phyloP scores from a whole-genome alignment of 2,797 vertebrate genomes.

The Graptemys geographica region DNA sequence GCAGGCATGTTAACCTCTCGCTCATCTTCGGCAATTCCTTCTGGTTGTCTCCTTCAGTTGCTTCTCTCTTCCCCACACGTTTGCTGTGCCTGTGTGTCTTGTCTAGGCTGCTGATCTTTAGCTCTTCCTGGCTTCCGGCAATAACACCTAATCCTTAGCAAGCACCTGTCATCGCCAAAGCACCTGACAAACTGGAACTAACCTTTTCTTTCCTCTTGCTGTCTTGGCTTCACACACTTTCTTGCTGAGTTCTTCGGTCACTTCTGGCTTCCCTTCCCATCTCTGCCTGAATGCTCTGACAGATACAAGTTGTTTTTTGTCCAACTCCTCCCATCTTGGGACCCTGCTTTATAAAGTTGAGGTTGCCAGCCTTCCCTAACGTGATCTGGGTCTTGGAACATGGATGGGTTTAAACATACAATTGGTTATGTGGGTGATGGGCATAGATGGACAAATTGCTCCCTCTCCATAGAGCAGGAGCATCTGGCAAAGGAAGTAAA shows the following conservation, averaged over 20 bases:
- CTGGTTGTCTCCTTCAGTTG: neutral
- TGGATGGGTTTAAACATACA: constrained; percentile 10
- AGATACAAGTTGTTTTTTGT: neutral
- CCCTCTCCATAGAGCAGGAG: constrained; percentile 30
- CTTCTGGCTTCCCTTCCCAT: neutral
- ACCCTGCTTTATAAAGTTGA: constrained; percentile 15
- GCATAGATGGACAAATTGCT: neutral
- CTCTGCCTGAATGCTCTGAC: neutral
- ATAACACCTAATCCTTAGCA: neutral
- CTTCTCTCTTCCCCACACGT: neutral
- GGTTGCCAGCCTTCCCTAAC: constrained; percentile 5
- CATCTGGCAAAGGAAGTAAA: constrained; percentile 29
- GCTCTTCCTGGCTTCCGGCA: neutral
- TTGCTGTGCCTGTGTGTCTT: neutral
- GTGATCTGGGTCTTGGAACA: neutral
- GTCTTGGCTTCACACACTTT: neutral
- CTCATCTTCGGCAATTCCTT: neutral
- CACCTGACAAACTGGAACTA: neutral
- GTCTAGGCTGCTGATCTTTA: neutral
- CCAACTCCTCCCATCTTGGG: neutral
- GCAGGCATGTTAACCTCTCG: neutral
- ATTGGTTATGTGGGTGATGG: neutral
- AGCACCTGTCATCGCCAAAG: constrained; percentile 1
- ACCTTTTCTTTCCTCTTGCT: neutral
- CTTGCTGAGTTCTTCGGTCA: neutral